Evolutionary conservation across 2,113 vertebrate genomes (phyloP), one percentile per base, ranked within the genome.

Genomic region (Elephas maximus): DNA sequence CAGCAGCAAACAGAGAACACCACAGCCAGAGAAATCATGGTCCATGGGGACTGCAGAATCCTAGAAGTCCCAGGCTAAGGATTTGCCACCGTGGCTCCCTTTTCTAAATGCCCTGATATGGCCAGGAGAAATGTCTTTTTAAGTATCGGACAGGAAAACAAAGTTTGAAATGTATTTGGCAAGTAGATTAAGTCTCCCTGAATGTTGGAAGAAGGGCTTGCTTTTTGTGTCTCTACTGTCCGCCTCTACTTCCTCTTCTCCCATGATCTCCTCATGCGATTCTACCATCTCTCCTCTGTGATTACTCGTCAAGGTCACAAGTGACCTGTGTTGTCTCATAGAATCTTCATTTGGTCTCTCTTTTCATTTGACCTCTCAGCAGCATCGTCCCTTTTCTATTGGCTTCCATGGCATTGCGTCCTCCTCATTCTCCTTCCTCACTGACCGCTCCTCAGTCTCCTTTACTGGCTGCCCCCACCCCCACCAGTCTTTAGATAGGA

Each of bases 161-260:
- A 93, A 53, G 28, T 92, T 84, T 45, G 93, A 53, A 95, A 74
- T 23, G 24, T 74, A 69, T 93, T 94, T 96, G 91, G 93, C 45
- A 96, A 95, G 69, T 37, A 81, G 44, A 81, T 30, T 51, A 41
- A 26, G 8, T 90, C 91, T 95, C 73, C 37, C 60, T 15, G 11
- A 97, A 98, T 67, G 77, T 45, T 90, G 63, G 71, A 83, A 65
- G n/a, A 82, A 90, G 24, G 60, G 62, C 33, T 87, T 77, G 41
- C 17, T 89, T 37, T 95, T 73, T 60, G 21, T 90, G 17, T 90
- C 24, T 60, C 1, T 76, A 15, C 37, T n/a, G n/a, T 63, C 37
- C 83, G 41, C 28, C 28, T 91, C 0, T 12, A 37, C 26, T 62
- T 85, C 44, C 21, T 90, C 44, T 65, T 91, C 17, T 57, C 24